A percentile compares a stretch with the other conserved stretches of the same genome.
Conservation (phyloP, 2,113 vertebrate species). For the Meles meles region DNA sequence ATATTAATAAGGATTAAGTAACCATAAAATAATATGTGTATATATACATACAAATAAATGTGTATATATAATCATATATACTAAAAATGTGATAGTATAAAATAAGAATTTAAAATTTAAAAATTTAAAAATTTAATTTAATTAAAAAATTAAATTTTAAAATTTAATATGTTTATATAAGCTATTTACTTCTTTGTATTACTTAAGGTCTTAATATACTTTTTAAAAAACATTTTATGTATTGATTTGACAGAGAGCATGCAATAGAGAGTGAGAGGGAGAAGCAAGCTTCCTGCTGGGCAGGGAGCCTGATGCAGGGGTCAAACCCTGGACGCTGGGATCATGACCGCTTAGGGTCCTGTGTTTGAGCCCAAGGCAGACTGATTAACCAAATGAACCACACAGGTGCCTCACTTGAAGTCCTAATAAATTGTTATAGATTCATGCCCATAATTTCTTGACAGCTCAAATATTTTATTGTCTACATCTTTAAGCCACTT, state of each 20-base stretch:
- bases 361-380: neutral
- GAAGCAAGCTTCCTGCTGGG: neutral
- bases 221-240: neutral
- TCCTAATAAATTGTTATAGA: neutral
- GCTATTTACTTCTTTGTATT: neutral
- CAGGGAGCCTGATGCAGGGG: neutral
- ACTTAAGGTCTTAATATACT: neutral
- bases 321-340: neutral
- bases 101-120: too few species aligned
- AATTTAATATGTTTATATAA: neutral
- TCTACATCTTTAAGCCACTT: neutral
- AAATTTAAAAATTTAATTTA: too few species aligned
- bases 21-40: neutral
- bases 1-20: neutral
- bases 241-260: neutral
- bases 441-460: neutral
- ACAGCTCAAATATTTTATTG: neutral
- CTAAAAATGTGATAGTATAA: neutral
- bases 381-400: neutral
- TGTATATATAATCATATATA: neutral
- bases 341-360: neutral
- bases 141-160: too few species aligned
- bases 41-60: neutral
- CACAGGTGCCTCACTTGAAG: neutral
- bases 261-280: neutral